Percentiles rank a stretch among this genome's conserved stretches.
phyloP scores from a whole-genome alignment of 2,888 invertebrate genomes.

The Thereva unica region DNA sequence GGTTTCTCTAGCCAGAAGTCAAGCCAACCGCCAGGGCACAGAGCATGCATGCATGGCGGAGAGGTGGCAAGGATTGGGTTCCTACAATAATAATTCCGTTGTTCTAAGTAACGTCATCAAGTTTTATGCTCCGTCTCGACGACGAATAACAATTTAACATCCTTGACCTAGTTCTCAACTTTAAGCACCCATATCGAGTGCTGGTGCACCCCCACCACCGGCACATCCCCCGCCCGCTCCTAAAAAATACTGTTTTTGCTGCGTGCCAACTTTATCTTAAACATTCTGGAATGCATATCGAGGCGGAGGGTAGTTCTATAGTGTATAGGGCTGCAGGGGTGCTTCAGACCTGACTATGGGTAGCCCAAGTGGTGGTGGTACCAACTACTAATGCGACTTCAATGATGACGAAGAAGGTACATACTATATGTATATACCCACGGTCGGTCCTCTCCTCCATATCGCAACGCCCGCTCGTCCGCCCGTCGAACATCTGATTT shows the following conservation, averaged over 20 bases:
- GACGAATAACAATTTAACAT: constrained; percentile 42
- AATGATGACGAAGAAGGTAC: not conserved
- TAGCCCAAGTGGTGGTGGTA: too few relatives aligned
- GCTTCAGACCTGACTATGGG: too few relatives aligned
- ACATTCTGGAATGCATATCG: too few relatives aligned
- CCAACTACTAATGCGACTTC: too few relatives aligned
- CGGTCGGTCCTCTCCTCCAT: not conserved
- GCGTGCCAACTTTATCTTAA: too few relatives aligned
- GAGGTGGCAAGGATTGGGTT: constrained; percentile 3
- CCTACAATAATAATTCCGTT: constrained; percentile 42
- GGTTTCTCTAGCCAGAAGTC: not conserved
- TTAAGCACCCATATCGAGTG: constrained; percentile 4
- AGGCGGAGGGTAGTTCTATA: too few relatives aligned
- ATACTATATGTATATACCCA: too few relatives aligned
- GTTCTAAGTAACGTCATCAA: constrained; percentile 40
- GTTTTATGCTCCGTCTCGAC: constrained; percentile 41
- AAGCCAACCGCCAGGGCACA: constrained; percentile 6
- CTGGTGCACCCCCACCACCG: constrained; percentile 8
- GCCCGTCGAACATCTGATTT: constrained; percentile 20
- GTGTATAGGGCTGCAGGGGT: too few relatives aligned
- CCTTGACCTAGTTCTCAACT: constrained; percentile 40
- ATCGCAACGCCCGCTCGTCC: not conserved
- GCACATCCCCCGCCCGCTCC: not conserved
- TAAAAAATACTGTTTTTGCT: not conserved
- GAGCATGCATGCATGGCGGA: not conserved